phyloP scores from a whole-genome alignment of 2,888 invertebrate genomes.

The Drosophila setosimentum region DNA sequence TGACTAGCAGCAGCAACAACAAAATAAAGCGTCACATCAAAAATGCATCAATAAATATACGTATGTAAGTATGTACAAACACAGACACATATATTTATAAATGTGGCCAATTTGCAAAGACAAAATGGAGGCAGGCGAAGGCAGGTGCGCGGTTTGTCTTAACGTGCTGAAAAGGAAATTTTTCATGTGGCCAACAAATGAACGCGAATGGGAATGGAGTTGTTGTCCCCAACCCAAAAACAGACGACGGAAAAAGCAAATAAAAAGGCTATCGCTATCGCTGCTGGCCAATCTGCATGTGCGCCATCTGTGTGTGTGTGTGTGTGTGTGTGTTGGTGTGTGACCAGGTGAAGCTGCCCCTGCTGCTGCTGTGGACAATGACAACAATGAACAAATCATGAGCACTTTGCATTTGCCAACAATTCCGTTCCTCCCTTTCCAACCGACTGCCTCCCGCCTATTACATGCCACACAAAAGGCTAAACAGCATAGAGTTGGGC shows the following conservation, averaged over 20 bases:
- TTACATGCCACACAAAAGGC: constrained; percentile 60
- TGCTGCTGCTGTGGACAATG: constrained; percentile 60
- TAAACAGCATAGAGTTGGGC: constrained; percentile 44
- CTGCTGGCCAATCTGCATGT: constrained; percentile 78
- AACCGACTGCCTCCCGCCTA: background rate
- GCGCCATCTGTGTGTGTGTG: constrained; percentile 49
- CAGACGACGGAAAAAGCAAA: constrained; percentile 54
- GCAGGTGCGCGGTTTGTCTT: constrained; percentile 71
- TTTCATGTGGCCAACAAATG: constrained; percentile 70
- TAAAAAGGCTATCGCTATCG: constrained; percentile 80
- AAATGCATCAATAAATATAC: constrained; percentile 75
- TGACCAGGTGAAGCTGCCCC: constrained; percentile 41
- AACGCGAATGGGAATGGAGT: constrained; percentile 46
- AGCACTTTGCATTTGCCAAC: constrained; percentile 68
- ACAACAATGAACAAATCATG: constrained; percentile 81
- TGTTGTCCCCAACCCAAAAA: constrained; percentile 52
- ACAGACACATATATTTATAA: constrained; percentile 41
- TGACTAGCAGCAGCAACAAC: constrained; percentile 26
- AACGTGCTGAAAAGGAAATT: constrained; percentile 76
- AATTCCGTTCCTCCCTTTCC: constrained; percentile 4
- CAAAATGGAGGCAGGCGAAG: constrained; percentile 56
- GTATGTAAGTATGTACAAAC: constrained; percentile 8
- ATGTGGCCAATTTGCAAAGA: constrained; percentile 75
- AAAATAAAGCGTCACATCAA: constrained; percentile 74
- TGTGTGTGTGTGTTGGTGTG: constrained; percentile 50